A percentile compares a stretch with the other conserved stretches of the same genome.
Conservation (phyloP, 2,888 invertebrate genomes). For the Drosophila pegasa region DNA sequence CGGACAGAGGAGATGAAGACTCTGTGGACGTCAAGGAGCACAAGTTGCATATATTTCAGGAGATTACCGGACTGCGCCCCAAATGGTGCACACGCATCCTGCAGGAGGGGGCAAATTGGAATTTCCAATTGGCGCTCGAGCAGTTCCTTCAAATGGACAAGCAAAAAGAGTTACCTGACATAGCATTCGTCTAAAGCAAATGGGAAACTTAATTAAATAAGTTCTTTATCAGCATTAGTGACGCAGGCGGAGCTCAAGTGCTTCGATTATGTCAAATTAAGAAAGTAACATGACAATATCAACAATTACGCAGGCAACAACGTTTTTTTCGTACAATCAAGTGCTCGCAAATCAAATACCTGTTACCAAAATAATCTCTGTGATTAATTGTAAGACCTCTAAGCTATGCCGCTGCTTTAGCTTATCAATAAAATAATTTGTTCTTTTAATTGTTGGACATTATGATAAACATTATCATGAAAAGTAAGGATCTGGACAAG, state of each 20-base stretch:
- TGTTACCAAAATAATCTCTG: conserved; percentile 19
- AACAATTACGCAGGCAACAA: conserved; percentile 3
- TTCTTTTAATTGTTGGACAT: neutral
- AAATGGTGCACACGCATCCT: conserved; percentile 81
- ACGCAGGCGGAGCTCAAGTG: conserved; percentile 17
- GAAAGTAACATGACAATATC: conserved; percentile 1
- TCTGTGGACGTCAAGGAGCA: conserved; percentile 71
- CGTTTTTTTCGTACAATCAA: conserved; percentile 3
- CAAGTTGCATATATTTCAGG: conserved; percentile 76
- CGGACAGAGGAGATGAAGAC: conserved; percentile 19
- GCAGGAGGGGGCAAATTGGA: conserved; percentile 77
- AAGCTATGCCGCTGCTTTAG: conserved; percentile 5
- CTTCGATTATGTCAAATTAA: conserved; percentile 21
- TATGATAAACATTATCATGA: conserved; percentile 4
- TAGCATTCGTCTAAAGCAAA: conserved; percentile 64
- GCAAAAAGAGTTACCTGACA: conserved; percentile 67
- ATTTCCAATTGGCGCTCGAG: conserved; percentile 67
- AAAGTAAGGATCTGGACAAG: conserved; percentile 27
- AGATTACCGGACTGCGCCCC: conserved; percentile 75
- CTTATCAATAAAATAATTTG: conserved; percentile 27
- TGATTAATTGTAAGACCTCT: conserved; percentile 35
- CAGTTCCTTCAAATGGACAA: conserved; percentile 63
- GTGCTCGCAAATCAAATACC: conserved; percentile 14
- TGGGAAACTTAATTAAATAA: neutral
- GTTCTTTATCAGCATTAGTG: conserved; percentile 6